Evolutionary conservation across 2,888 invertebrate species (phyloP).

Genomic region (Operophtera brumata): DNA sequence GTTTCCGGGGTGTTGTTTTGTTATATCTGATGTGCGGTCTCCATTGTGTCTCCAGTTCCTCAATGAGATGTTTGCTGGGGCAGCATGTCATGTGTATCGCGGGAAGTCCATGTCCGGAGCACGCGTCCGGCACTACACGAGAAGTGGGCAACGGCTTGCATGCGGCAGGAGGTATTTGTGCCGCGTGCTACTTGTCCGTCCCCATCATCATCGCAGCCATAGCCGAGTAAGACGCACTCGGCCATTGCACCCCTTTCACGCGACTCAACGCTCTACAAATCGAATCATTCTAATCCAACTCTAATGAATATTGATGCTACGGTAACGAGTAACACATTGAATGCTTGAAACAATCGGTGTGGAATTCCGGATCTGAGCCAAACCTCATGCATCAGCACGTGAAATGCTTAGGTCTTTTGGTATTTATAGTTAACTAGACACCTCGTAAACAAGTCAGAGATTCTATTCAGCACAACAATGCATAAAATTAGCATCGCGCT

Average conservation of each 20-base stretch:
- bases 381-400: slow-evolving; percentile 14
- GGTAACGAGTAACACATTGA: slow-evolving; percentile 41
- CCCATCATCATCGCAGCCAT: slow-evolving; percentile 42
- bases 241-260: slow-evolving; percentile 79
- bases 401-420: slow-evolving; percentile 19
- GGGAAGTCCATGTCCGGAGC: slow-evolving; percentile 60
- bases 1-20: slow-evolving; percentile 24
- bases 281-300: slow-evolving; percentile 63
- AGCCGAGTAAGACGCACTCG: slow-evolving; percentile 54
- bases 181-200: slow-evolving; percentile 62
- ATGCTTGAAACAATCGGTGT: slow-evolving; percentile 42
- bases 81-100: slow-evolving; percentile 43
- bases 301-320: slow-evolving; percentile 62
- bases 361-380: slow-evolving; percentile 52
- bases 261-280: slow-evolving; percentile 76
- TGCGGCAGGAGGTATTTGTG: slow-evolving; percentile 67
- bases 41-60: slow-evolving; percentile 20
- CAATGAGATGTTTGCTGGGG: slow-evolving; percentile 33
- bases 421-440: slow-evolving; percentile 4
- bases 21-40: slow-evolving; percentile 12
- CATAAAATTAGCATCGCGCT: slow-evolving; percentile 8
- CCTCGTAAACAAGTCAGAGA: background rate
- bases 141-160: slow-evolving; percentile 59
- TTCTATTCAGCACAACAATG: slow-evolving; percentile 8
- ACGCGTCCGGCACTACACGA: slow-evolving; percentile 60